Evolutionary conservation across 2,888 invertebrate genomes (phyloP), one percentile per base, ranked within the genome.

Genomic region (Cerceris rybyensis): DNA sequence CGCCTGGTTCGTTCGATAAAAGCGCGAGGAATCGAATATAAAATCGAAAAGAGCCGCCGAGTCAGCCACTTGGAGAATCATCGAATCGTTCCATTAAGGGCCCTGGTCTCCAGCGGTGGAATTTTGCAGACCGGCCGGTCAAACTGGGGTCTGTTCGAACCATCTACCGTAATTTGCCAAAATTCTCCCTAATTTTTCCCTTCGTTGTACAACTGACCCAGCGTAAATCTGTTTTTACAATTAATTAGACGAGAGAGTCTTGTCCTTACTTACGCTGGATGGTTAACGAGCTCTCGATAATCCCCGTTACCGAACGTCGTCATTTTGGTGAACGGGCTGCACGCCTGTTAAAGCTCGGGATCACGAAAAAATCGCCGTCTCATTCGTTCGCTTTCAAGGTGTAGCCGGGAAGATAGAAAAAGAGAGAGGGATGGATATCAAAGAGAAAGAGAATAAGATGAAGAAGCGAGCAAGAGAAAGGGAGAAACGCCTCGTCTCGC

Each of bases 371-470:
- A 85, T 68, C 76, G 86, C 86, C 80, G 76, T 80, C 86, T 82
- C 85, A 86, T 86, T 85, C 85, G 76, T 78, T 73, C 78, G 70
- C 80, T 79, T 86, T 84, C 80, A 76, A 79, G 78, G 75, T 80
- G 79, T 76, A 68, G 42, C 60, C 68, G 17, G 52, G n/a, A 17
- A 41, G 17, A 60, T 8, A 57, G 60, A 60, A 16, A 28, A 39
- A 52, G 61, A 58, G 57, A 16, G 57, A 49, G 7, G 39, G 17
- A 54, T 42, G 17, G 2, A 39, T 16, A 39, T 8, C n/a, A 46
- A 9, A 7, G 46, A 7, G 50, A 42, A 39, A n/a, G 42, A 14
- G 65, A 11, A 43, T 14, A 42, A 13, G 49, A 52, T 13, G 41
- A 64, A 28, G 57, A 43, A 50, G 28, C 41, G 65, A 11, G 50